Base-by-base conservation (phyloP, 2,113 vertebrate genomes). In the Sylvia atricapilla region DNA sequence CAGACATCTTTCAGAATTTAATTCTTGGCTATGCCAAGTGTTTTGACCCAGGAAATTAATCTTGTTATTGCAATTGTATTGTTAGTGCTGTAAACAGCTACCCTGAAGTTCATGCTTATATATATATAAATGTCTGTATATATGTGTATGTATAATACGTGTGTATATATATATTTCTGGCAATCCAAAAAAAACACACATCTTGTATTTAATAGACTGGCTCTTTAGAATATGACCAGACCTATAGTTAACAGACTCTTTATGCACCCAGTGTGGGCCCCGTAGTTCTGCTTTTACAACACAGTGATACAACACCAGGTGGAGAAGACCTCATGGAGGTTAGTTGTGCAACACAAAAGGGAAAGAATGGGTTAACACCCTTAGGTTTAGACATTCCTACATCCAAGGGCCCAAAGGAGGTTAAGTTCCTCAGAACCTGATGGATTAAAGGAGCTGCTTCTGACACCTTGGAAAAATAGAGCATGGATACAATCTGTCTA, bases 211-310 rank as follows among this genome's bases (percentile, higher is more conserved):
- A 47, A 84, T 3, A 77, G 44, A 31, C 23, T 35, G 18, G 35
- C 9, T 63, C 56, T 56, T 43, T 35, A 15, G 17, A 76, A 77
- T 24, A 35, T 5, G 4, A 55, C 41, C 72, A 49, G 47, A 47
- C 11, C 47, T 35, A 33, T 3, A 15, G 15, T 56, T 56, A 55
- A 83, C 17, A 68, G 53, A 10, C 15, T 68, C 20, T 27, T 68
- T 30, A 18, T 11, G 21, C 35, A 56, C 7, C 11, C 0, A 0
- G 9, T 15, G 6, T 47, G 13, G 5, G 28, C 30, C 11, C 62
- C 62, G 64, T 15, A 62, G 47, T 55, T 53, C 46, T 0, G 0
- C 10, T 66, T 73, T 33, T 80, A 43, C 17, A 66, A 58, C 22
- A 19, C 4, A 5, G 11, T 5, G 15, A 52, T 44, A 75, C 10